A percentile compares a stretch with the other conserved stretches of the same genome.
Evolutionary conservation across 2,113 vertebrate genomes (phyloP).

Genomic region (Muntiacus reevesi): DNA sequence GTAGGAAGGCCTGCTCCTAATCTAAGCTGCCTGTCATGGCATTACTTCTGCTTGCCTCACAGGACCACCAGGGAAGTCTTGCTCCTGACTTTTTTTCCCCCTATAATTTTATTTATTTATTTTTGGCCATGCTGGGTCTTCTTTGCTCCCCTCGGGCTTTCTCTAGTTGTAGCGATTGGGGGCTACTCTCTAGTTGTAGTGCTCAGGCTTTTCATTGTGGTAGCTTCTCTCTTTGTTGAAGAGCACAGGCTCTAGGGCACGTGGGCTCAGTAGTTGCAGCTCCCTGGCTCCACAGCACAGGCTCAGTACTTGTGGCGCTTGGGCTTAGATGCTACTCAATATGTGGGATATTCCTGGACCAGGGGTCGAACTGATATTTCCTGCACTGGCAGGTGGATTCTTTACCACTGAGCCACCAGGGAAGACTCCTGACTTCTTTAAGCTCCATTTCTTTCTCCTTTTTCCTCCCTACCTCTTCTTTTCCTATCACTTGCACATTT

Average conservation of each 20-base stretch:
- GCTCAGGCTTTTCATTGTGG: background rate
- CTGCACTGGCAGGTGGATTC: background rate
- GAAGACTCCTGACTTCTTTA: background rate
- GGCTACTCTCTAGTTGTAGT: background rate
- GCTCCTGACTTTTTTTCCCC: background rate
- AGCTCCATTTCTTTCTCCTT: background rate
- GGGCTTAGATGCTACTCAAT: background rate
- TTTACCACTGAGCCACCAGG: background rate
- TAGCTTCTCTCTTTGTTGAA: background rate
- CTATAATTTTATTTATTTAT: background rate
- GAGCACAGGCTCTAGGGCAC: background rate
- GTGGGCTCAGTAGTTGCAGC: background rate
- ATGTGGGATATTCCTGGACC: background rate
- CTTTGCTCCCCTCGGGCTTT: background rate
- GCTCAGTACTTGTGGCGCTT: background rate
- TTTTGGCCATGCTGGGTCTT: background rate
- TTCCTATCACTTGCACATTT: background rate
- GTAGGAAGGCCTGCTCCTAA: no score
- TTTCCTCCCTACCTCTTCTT: background rate
- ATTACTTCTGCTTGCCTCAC: no score
- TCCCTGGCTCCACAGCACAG: background rate
- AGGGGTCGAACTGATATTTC: background rate
- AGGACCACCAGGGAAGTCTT: background rate
- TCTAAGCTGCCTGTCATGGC: no score
- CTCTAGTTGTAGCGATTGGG: fast-evolving